Conservation (phyloP, 2,113 vertebrate species). For the Mionectes macconnelli region DNA sequence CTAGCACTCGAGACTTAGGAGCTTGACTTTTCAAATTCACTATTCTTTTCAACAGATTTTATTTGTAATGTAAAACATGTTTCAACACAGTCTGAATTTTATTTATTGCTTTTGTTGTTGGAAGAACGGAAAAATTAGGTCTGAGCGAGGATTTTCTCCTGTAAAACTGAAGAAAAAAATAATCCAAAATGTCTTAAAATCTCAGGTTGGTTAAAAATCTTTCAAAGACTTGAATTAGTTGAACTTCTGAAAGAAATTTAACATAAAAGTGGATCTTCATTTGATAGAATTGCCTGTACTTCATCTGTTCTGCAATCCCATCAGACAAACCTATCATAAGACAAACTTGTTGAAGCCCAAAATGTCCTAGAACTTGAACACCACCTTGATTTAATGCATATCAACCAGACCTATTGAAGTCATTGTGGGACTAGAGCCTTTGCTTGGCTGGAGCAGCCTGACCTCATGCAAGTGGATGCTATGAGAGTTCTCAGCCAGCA, state of each 20-base stretch:
- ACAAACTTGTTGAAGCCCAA: neutral
- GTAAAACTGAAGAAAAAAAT: neutral
- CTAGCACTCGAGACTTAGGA: neutral
- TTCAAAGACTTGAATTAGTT: neutral
- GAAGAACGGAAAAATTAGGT: neutral
- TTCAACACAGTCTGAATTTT: neutral
- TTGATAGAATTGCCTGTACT: neutral
- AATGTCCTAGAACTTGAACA: neutral
- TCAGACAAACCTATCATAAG: neutral
- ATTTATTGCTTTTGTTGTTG: slow-evolving; percentile 14
- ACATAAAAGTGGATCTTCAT: neutral
- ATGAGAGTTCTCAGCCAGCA: neutral
- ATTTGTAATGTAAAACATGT: neutral
- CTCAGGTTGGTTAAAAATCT: neutral
- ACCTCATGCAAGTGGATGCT: neutral
- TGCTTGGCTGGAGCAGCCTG: neutral
- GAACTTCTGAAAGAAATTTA: neutral
- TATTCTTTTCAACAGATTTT: slow-evolving; percentile 16
- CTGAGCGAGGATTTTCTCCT: neutral
- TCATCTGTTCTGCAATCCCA: neutral
- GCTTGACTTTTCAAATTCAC: neutral
- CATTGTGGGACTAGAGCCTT: neutral
- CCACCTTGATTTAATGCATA: neutral
- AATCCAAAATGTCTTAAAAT: neutral
- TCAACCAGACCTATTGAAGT: neutral